Base-by-base conservation (phyloP, 2,888 invertebrate genomes). In the Melinaea menophilus region DNA sequence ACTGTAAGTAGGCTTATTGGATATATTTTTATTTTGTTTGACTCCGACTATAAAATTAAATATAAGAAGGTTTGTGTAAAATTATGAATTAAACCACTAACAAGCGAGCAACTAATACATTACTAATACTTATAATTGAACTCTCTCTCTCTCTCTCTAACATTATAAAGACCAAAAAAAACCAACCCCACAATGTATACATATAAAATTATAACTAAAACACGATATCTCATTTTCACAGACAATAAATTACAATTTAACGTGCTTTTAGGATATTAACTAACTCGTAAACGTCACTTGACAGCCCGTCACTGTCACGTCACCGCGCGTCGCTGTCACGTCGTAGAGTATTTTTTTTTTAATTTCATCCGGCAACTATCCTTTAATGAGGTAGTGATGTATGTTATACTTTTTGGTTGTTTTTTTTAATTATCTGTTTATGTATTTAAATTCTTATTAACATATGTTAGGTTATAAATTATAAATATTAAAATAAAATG, bases 211-310 rank as follows among this genome's bases (percentile, higher is more conserved):
- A 22, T 7, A 37, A 37, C 37, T 41, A 9, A 41, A 9, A 51
- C 51, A 5, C 13, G 11, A 31, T 51, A 51, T 51, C 2, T 31
- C 51, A 51, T 51, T 51, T 51, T 51, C 22, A 31, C 31, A 31
- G 31, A 51, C 11, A 51, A 51, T 51, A 51, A 51, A 51, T 51
- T 51, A 51, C 51, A 31, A 51, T 31, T 41, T 41, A 41, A 41
- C 41, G 41, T 51, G 4, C 31, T 4, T 22, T 31, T 31, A 11
- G 5, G 31, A 7, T 51, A 51, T 69, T 71, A 71, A 66, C 72
- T 70, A 65, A 59, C 61, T 65, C 67, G 71, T 71, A 67, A 72
- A 73, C 69, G 69, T 68, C 71, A 70, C 69, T 70, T 63, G 71
- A 68, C 70, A 68, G 69, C 55, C 55, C 64, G 69, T 69, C 71